Evolutionary conservation across 2,797 vertebrate genomes (phyloP).

Genomic region (Acanthurus leucopareius): DNA sequence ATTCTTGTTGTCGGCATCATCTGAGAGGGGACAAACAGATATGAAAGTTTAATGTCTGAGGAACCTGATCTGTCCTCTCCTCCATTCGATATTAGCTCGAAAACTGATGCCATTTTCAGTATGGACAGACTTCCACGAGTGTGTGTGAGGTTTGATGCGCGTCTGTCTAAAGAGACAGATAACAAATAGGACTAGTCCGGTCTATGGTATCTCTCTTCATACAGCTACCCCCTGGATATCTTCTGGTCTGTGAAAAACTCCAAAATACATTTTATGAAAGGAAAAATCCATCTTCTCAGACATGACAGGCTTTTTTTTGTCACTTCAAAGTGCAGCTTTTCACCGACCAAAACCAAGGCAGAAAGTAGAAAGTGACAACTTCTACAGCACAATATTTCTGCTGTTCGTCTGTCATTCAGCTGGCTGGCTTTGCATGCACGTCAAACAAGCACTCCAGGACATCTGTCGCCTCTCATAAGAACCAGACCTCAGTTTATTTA

Average conservation of each 20-base stretch:
- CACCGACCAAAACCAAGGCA: constrained; percentile 6
- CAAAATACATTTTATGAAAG: constrained; percentile 5
- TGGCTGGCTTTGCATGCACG: constrained; percentile 30
- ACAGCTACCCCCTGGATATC: constrained; percentile 18
- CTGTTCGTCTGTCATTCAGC: constrained; percentile 31
- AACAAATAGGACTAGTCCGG: constrained; percentile 16
- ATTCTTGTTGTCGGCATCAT: constrained; percentile 65
- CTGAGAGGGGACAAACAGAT: constrained; percentile 62
- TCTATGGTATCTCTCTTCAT: constrained; percentile 9
- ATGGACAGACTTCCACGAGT: constrained; percentile 25
- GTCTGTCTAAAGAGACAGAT: constrained; percentile 38
- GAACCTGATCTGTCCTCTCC: constrained; percentile 70
- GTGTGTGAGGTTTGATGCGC: constrained; percentile 9
- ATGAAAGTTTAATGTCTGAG: constrained; percentile 84
- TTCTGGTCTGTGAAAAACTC: not conserved
- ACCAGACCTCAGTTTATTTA: constrained; percentile 29
- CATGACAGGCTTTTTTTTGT: constrained; percentile 4
- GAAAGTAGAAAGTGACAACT: constrained; percentile 27
- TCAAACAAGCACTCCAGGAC: constrained; percentile 34
- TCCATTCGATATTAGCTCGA: constrained; percentile 54
- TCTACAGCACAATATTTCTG: not conserved
- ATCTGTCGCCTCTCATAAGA: constrained; percentile 33
- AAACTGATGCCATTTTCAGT: constrained; percentile 12
- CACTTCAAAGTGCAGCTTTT: constrained; percentile 29
- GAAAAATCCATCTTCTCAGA: not conserved